A percentile compares a stretch with the other conserved stretches of the same genome.
These are phyloP conservation scores for Mugil cephalus DNA, from an alignment of 2,113 vertebrate genomes.

Conservation along the genomic window DNA sequence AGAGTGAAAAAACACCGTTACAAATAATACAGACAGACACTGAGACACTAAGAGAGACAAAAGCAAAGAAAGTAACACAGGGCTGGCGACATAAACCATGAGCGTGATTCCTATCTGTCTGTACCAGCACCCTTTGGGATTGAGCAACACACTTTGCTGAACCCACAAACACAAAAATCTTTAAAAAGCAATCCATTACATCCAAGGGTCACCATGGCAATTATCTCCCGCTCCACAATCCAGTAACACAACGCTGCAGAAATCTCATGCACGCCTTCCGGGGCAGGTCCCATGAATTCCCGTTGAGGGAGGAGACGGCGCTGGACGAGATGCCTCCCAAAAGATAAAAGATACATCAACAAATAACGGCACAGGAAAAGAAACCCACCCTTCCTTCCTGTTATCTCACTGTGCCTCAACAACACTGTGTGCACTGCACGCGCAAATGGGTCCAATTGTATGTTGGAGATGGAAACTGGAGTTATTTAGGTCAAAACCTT, in stretches of 20 bases:
- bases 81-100: conserved; percentile 15
- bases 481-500: conserved; percentile 29
- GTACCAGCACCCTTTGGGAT: conserved; percentile 27
- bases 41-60: not conserved
- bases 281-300: conserved; percentile 72
- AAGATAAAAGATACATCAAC: conserved; percentile 80
- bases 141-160: not conserved
- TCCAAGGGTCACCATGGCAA: conserved; percentile 53
- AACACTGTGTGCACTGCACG: conserved; percentile 15
- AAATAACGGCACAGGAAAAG: conserved; percentile 72
- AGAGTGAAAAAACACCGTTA: not conserved
- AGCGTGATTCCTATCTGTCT: conserved; percentile 60
- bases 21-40: not conserved
- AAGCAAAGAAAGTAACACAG: not conserved
- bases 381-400: conserved; percentile 80
- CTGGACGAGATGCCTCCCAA: conserved; percentile 67
- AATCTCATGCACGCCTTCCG: conserved; percentile 59
- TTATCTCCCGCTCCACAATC: conserved; percentile 64
- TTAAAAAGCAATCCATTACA: conserved; percentile 55
- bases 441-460: conserved; percentile 3
- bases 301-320: conserved; percentile 67
- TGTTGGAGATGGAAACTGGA: conserved; percentile 12
- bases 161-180: conserved; percentile 42
- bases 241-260: conserved; percentile 37
- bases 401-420: conserved; percentile 63